Evolutionary conservation across 1,140 invertebrate species (phyloP).

Genomic region (Proctacanthus coquilletti): DNA sequence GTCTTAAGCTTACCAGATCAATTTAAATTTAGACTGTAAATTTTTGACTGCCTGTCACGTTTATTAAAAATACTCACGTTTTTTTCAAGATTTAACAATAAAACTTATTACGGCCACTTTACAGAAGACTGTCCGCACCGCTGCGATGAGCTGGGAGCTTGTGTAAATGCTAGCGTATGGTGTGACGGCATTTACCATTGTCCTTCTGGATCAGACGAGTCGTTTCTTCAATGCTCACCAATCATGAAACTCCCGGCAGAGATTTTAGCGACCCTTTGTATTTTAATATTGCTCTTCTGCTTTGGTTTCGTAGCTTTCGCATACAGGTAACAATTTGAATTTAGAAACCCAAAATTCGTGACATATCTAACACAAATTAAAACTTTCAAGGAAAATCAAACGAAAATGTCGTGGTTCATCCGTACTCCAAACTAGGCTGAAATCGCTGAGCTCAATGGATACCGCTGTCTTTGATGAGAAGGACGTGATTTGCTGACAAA

Average conservation of each 20-base stretch:
- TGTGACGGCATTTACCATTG: conserved; percentile 75
- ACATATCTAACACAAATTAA: background rate
- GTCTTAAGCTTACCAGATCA: too few relatives aligned
- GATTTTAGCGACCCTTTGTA: conserved; percentile 41
- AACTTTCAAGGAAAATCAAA: conserved; percentile 26
- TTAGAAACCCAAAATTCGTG: too few relatives aligned
- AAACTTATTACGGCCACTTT: too few relatives aligned
- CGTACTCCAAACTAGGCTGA: conserved; percentile 56
- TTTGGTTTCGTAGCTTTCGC: conserved; percentile 26
- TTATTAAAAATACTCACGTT: too few relatives aligned
- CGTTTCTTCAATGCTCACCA: conserved; percentile 59
- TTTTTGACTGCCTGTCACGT: too few relatives aligned
- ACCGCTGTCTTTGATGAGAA: conserved; percentile 66
- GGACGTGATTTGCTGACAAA: conserved; percentile 85
- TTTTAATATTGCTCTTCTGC: conserved; percentile 27
- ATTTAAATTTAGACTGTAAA: too few relatives aligned
- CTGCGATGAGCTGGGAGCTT: conserved; percentile 74
- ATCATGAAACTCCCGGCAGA: conserved; percentile 54
- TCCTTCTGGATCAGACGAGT: conserved; percentile 75
- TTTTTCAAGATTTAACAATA: too few relatives aligned
- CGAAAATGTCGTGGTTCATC: conserved; percentile 49
- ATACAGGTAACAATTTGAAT: conserved; percentile 28
- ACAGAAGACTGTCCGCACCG: conserved; percentile 57
- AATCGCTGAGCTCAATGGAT: conserved; percentile 56
- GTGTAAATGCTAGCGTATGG: conserved; percentile 76